phyloP scores from a whole-genome alignment of 2,888 invertebrate species.

The Candidula unifasciata region DNA sequence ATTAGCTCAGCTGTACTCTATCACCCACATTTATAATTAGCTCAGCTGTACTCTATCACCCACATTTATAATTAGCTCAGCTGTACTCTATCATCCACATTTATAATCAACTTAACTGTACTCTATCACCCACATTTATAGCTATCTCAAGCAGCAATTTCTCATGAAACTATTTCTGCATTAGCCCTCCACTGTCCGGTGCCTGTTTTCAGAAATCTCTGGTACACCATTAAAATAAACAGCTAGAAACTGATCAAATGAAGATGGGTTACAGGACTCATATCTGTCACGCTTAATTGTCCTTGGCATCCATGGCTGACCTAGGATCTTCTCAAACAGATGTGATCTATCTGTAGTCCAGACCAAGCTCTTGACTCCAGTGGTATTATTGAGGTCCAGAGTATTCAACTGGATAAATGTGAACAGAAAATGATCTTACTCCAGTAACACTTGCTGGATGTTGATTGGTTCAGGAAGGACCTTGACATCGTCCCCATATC shows the following conservation, averaged over 20 bases:
- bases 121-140: too few relatives aligned
- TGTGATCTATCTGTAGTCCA: slow-evolving; percentile 80
- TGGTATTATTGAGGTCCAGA: slow-evolving; percentile 79
- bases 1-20: too few relatives aligned
- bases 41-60: too few relatives aligned
- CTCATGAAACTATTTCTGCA: too few relatives aligned
- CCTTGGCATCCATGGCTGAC: slow-evolving; percentile 81
- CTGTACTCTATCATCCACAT: too few relatives aligned
- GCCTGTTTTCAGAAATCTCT: neutral
- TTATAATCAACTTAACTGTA: too few relatives aligned
- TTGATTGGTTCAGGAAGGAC: slow-evolving; percentile 83
- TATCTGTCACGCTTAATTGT: slow-evolving; percentile 84
- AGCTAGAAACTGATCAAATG: slow-evolving; percentile 87
- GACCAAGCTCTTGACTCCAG: slow-evolving; percentile 86
- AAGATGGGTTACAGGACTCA: slow-evolving; percentile 87
- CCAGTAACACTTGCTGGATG: slow-evolving; percentile 89
- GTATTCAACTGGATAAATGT: slow-evolving; percentile 89
- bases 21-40: too few relatives aligned
- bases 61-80: too few relatives aligned
- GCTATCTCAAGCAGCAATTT: too few relatives aligned
- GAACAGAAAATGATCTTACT: slow-evolving; percentile 88
- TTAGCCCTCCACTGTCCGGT: neutral
- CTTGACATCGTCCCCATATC: slow-evolving; percentile 84
- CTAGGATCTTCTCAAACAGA: slow-evolving; percentile 80
- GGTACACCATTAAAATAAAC: slow-evolving; percentile 81